Evolutionary conservation across 1,140 invertebrate species (phyloP).

Genomic region (Brachionus koreanus): DNA sequence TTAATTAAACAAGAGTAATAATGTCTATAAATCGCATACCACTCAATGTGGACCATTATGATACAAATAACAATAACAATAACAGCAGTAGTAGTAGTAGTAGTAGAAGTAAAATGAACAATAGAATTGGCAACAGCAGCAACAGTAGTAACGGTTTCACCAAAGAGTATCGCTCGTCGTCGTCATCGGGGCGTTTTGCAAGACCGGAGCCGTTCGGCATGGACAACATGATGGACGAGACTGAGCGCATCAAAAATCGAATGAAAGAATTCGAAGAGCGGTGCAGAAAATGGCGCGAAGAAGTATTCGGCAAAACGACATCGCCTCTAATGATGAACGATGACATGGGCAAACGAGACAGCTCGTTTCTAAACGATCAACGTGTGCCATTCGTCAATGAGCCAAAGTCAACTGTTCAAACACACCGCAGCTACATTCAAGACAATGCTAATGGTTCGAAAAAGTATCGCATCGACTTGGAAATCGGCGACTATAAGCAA

Average conservation of each 20-base stretch:
- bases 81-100: neutral
- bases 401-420: neutral
- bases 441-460: neutral
- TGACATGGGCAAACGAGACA: neutral
- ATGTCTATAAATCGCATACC: constrained; percentile 8
- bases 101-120: neutral
- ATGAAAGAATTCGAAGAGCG: constrained; percentile 44
- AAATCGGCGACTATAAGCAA: constrained; percentile 36
- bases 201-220: neutral
- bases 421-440: neutral
- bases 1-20: neutral
- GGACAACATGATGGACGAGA: constrained; percentile 23
- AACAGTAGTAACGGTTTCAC: neutral
- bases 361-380: neutral
- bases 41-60: neutral
- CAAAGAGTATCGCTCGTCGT: neutral
- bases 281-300: constrained; percentile 35
- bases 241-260: constrained; percentile 3
- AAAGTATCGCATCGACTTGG: constrained; percentile 32
- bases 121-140: neutral
- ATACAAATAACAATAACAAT: too few species aligned
- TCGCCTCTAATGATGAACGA: neutral
- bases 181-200: neutral
- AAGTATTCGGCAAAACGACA: constrained; percentile 9
- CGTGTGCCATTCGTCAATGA: neutral